Evolutionary conservation across 2,888 invertebrate species (phyloP).

Genomic region (Sinotaia quadrata): DNA sequence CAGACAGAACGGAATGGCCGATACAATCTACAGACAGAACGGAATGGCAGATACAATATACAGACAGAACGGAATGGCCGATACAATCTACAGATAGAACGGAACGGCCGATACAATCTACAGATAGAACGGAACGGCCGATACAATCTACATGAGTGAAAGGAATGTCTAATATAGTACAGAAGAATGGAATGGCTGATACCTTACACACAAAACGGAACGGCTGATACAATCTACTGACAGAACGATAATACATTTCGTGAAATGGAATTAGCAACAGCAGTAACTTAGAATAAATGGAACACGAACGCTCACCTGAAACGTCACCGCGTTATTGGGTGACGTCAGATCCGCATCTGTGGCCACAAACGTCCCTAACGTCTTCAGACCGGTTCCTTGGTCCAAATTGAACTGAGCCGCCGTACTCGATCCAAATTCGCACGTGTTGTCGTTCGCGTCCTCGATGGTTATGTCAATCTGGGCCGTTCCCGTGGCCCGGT

Average conservation of each 20-base stretch:
- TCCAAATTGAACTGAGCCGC: not conserved
- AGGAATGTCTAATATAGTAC: too few relatives aligned
- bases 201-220: too few relatives aligned
- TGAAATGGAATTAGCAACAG: too few relatives aligned
- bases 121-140: not conserved
- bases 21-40: too few relatives aligned
- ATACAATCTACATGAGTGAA: too few relatives aligned
- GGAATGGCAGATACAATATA: too few relatives aligned
- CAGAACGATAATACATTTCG: too few relatives aligned
- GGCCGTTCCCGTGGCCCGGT: slow-evolving; percentile 25
- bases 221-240: too few relatives aligned
- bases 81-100: slow-evolving; percentile 4
- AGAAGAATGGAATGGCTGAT: too few relatives aligned
- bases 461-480: slow-evolving; percentile 29
- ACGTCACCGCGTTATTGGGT: slow-evolving; percentile 25
- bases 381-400: not conserved
- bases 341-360: slow-evolving; percentile 25
- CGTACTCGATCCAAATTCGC: slow-evolving; percentile 27
- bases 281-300: too few relatives aligned
- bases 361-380: slow-evolving; percentile 16
- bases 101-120: not conserved
- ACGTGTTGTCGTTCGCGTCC: slow-evolving; percentile 37
- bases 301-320: not conserved
- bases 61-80: too few relatives aligned
- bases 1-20: too few relatives aligned